Evolutionary conservation across 2,888 invertebrate species (phyloP), one percentile per base, ranked within the genome.

Genomic region (Epirrhoe tristata): DNA sequence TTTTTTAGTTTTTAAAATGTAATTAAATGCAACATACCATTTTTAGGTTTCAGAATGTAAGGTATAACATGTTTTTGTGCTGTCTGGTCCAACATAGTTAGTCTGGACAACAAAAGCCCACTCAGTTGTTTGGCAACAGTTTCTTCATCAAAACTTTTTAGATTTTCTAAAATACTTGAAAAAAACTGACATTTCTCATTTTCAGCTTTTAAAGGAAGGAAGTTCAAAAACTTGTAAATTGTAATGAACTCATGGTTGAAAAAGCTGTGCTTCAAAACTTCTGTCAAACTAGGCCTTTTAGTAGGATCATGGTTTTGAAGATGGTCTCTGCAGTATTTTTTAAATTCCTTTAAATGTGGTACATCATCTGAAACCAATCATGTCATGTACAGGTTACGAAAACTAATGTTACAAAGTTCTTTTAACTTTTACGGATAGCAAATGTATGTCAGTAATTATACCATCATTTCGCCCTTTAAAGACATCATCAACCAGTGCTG

Each of bases 181-280:
- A 98, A 98, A 86, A 98, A 98, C 63, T 95, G 90, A 71, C 95
- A 94, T 82, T 96, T 98, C 75, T 98, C 97, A 59, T 93, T 92
- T 74, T 96, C 96, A 64, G 93, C 94, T 85, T 98, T 98, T 46
- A 98, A 83, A 0, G 98, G 97, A 60, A 98, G 89, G 82, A 97
- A 97, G 76, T 95, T 95, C 0, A 98, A 91, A 88, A 98, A 98
- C 71, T 96, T 96, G 83, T 97, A 96, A 74, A 98, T 96, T 24
- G 95, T 93, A 69, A 98, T 96, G 83, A 98, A 98, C 79, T 97
- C 97, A 81, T 98, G 97, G 77, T 96, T 97, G 81, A 97, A 98
- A 87, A 97, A 97, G 54, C 95, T 95, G 87, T 98, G 97, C 59
- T 95, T 88, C 2, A 97, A 88, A 36, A 97, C 90, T 24, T 95